Percentiles rank a stretch among this genome's conserved stretches.
These are phyloP conservation scores for Scopus umbretta DNA, from an alignment of 2,113 vertebrate genomes.

Conservation along the genomic window DNA sequence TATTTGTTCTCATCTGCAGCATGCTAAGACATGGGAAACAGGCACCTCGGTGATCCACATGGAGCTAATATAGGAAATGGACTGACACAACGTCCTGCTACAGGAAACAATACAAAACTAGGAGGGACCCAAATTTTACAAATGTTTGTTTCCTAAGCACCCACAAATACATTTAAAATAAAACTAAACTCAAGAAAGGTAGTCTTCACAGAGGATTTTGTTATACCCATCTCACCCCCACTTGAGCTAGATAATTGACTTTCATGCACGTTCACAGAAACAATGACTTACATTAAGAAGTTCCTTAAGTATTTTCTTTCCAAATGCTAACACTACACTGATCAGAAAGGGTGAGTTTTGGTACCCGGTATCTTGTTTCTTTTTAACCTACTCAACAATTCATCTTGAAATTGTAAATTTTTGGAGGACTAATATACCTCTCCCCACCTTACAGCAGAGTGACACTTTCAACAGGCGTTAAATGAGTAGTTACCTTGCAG, in stretches of 20 bases:
- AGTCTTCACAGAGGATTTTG: not conserved
- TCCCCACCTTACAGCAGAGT: not conserved
- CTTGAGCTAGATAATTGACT: not conserved
- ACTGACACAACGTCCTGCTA: slow-evolving; percentile 56
- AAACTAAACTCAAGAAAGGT: not conserved
- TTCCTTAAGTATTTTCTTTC: not conserved
- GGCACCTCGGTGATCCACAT: slow-evolving; percentile 46
- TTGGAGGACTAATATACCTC: not conserved
- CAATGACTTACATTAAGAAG: not conserved
- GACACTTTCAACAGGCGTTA: not conserved
- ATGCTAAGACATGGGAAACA: slow-evolving; percentile 60
- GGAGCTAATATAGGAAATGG: slow-evolving; percentile 62
- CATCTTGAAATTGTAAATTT: not conserved
- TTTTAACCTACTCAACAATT: not conserved
- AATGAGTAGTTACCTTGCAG: not conserved
- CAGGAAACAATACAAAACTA: slow-evolving; percentile 62
- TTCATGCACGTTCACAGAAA: not conserved
- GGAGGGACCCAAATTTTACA: slow-evolving; percentile 34
- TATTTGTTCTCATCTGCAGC: slow-evolving; percentile 50
- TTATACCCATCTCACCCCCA: not conserved
- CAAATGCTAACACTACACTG: not conserved
- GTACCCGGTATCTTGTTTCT: not conserved
- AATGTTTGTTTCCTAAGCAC: slow-evolving; percentile 30
- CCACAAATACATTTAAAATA: not conserved
- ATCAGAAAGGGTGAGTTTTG: not conserved